Conservation (phyloP, 2,113 vertebrate genomes). For the Labeo rohita region DNA sequence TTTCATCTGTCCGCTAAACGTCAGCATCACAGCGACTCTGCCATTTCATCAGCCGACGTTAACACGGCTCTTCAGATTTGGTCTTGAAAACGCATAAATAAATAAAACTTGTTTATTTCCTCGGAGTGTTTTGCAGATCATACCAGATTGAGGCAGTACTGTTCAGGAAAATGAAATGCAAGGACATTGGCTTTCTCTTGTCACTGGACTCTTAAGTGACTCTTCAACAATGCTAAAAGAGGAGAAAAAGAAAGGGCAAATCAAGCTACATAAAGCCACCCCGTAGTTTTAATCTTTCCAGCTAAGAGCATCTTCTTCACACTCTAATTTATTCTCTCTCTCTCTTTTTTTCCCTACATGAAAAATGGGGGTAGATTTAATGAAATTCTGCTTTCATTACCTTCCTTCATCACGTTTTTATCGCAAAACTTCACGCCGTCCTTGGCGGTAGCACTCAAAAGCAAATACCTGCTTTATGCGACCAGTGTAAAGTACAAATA, state of each 20-base stretch:
- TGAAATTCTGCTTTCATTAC: slow-evolving; percentile 60
- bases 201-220: slow-evolving; percentile 17
- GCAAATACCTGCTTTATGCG: slow-evolving; percentile 46
- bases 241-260: slow-evolving; percentile 2
- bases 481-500: slow-evolving; percentile 53
- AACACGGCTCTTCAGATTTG: background rate
- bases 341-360: background rate
- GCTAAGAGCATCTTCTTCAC: background rate
- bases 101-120: slow-evolving; percentile 11
- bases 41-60: background rate
- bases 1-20: background rate
- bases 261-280: background rate
- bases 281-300: slow-evolving; percentile 7
- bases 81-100: slow-evolving; percentile 13
- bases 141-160: background rate
- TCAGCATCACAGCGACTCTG: background rate
- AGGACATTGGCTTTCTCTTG: background rate
- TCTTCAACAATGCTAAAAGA: slow-evolving; percentile 7
- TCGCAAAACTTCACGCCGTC: slow-evolving; percentile 54
- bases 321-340: background rate
- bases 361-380: slow-evolving; percentile 58
- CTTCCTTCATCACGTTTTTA: slow-evolving; percentile 56
- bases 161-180: slow-evolving; percentile 6
- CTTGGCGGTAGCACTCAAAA: slow-evolving; percentile 44
- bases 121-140: background rate